Conservation (phyloP, 2,113 vertebrate species). For the Myrmecobius fasciatus region DNA sequence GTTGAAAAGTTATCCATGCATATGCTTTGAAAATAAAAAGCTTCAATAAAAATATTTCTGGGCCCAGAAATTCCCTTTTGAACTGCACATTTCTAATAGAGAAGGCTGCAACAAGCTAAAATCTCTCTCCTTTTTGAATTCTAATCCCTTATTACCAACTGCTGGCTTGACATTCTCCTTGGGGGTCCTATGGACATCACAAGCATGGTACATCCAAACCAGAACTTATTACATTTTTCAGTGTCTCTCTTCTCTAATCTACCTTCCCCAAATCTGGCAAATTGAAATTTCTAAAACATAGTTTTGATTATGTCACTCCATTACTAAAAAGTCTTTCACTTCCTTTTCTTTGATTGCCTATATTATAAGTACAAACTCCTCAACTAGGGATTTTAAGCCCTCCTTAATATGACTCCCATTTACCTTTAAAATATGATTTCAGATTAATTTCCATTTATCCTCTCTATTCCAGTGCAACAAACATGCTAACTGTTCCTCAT, state of each 20-base stretch:
- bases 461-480: neutral
- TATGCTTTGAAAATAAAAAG: no score
- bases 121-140: neutral
- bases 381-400: neutral
- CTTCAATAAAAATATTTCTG: neutral
- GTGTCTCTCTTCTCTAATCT: neutral
- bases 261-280: neutral
- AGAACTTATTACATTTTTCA: neutral
- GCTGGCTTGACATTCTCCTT: neutral
- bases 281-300: neutral
- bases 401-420: neutral
- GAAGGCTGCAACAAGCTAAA: neutral
- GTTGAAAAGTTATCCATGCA: no score
- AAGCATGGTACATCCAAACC: neutral
- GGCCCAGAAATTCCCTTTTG: neutral
- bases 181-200: neutral
- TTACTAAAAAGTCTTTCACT: neutral
- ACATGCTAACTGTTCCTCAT: neutral
- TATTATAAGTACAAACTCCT: neutral
- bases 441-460: neutral
- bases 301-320: neutral
- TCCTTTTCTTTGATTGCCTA: neutral
- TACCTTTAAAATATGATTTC: neutral
- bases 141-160: neutral
- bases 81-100: neutral